Evolutionary conservation across 2,113 vertebrate genomes (phyloP).

Genomic region (Nipponia nippon): DNA sequence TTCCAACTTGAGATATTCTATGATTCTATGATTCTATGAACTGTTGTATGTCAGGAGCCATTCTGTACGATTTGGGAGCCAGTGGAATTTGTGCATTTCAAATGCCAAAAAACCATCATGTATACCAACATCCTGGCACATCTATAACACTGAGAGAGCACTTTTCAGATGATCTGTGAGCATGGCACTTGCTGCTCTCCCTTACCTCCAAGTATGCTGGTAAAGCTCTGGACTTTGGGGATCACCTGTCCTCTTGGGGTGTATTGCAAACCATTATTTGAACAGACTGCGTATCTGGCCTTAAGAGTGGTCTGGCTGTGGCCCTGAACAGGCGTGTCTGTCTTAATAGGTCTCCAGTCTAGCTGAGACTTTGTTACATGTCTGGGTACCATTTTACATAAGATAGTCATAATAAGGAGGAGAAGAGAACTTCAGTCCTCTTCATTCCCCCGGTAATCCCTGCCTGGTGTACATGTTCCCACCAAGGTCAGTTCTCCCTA

Average conservation of each 20-base stretch:
- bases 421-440: not conserved
- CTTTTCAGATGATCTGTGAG: not conserved
- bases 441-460: not conserved
- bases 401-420: not conserved
- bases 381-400: not conserved
- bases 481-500: not conserved
- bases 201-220: not conserved
- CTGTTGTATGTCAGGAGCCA: not conserved
- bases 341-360: not conserved
- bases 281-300: not conserved
- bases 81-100: not conserved
- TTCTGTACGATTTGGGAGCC: not conserved
- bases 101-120: not conserved
- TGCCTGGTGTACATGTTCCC: not conserved
- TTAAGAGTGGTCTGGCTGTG: not conserved
- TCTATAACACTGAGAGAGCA: not conserved
- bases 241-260: not conserved
- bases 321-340: not conserved
- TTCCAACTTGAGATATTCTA: not conserved
- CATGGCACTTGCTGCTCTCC: not conserved
- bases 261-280: not conserved
- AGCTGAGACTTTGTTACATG: not conserved
- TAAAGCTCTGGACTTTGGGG: not conserved
- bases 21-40: not conserved
- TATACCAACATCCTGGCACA: not conserved